Base-by-base conservation (phyloP, 2,888 invertebrate species). In the Ptychoptera contaminata region DNA sequence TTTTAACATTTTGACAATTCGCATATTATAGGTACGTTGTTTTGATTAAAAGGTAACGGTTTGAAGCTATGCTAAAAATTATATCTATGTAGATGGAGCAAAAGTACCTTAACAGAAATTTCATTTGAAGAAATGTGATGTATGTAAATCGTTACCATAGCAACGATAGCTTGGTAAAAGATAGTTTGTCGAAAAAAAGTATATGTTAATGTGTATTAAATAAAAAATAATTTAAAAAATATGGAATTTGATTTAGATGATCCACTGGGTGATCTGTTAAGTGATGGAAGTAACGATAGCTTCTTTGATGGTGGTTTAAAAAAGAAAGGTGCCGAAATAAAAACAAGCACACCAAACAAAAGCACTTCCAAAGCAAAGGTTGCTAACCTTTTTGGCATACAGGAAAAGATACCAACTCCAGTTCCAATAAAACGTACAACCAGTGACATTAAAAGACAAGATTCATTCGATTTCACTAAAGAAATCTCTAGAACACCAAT, bases 261-360 rank as follows among this genome's bases (percentile, higher is more conserved):
- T 60, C 76, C 77, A 10, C 60, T 78, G 48, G 79, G 72, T 30
- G 78, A 77, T 54, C 69, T 75, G 54, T 61, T 79, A 39, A 79
- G 78, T 55, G 79, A 79, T 55, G 78, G 74, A 46, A 79, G 77
- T 53, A 76, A 79, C 53, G 81, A 81, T 54, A 79, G 77, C 61
- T 81, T 81, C 55, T 81, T 80, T 54, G 78, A 78, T 51, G 74
- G 40, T 10, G 51, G 53, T 7, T 50, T 47, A 36, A 49, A 48
- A 40, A 35, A 32, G 4, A 29, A 38, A 43, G 16, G 16, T 40
- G 11, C n/a, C 34, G n/a, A 14, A 31, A 1, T 48, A 37, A n/a
- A 31, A n/a, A 12, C 47, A 29, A 40, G 44, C 36, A 48, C 46
- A 8, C 31, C 43, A 1, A 5, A 11, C n/a, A 31, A 47, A 2